Evolutionary conservation across 2,888 invertebrate genomes (phyloP).

Genomic region (Xanthostigma xanthostigma): DNA sequence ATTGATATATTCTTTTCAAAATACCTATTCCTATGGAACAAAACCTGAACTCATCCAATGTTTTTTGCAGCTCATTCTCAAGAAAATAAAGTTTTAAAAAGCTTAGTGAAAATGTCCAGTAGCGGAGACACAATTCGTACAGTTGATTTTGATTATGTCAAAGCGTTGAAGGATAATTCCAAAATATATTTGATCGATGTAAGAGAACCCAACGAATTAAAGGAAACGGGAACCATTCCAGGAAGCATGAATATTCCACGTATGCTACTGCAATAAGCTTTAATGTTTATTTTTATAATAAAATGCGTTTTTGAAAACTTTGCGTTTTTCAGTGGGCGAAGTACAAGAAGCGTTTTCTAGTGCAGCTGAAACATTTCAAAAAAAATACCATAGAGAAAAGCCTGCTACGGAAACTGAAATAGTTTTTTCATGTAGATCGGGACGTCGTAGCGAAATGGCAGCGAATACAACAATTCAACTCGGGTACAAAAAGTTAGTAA

Average conservation of each 20-base stretch:
- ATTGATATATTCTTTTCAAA: too few relatives aligned
- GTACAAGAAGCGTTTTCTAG: slow-evolving; percentile 30
- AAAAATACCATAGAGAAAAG: slow-evolving; percentile 39
- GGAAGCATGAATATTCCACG: slow-evolving; percentile 63
- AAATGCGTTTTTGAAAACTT: slow-evolving; percentile 2
- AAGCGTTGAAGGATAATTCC: slow-evolving; percentile 30
- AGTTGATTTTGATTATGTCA: slow-evolving; percentile 28
- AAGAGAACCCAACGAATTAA: slow-evolving; percentile 54
- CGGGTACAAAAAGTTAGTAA: slow-evolving; percentile 44
- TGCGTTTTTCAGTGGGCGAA: slow-evolving; percentile 34
- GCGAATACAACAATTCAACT: slow-evolving; percentile 38
- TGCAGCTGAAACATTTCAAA: slow-evolving; percentile 36
- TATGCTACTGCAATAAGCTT: slow-evolving; percentile 26
- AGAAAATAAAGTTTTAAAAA: too few relatives aligned
- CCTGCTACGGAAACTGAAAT: slow-evolving; percentile 41
- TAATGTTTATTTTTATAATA: background rate
- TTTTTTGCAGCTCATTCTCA: too few relatives aligned
- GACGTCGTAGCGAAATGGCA: slow-evolving; percentile 46
- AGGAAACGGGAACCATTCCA: slow-evolving; percentile 54
- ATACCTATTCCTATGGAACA: too few relatives aligned
- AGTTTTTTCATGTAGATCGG: slow-evolving; percentile 55
- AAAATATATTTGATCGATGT: slow-evolving; percentile 55
- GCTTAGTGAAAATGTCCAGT: too few relatives aligned
- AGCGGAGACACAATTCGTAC: background rate
- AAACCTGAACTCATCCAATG: too few relatives aligned